Base-by-base conservation (phyloP, 2,113 vertebrate species). In the Sterrhoptilus dennistouni region DNA sequence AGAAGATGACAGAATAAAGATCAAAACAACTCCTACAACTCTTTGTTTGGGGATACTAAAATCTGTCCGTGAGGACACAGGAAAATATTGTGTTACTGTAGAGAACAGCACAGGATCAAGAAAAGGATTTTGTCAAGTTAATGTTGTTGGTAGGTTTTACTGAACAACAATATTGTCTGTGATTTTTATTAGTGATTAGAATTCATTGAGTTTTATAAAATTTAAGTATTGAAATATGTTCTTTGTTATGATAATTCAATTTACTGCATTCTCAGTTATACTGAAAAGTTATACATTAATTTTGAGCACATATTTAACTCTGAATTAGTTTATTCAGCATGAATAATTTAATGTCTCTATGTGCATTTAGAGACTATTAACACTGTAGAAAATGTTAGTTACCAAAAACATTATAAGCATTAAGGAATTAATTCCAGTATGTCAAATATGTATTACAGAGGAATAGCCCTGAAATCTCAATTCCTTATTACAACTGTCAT, bases 61-160 rank as follows among this genome's bases (percentile, higher is more conserved):
- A 96, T 98, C 98, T 53, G 87, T 98, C 91, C 98, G 99, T 40
- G 97, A 97, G 56, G 99, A 99, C 96, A 99, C 99, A 31, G 99
- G 99, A 90, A 98, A 97, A 98, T 99, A 99, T 8, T 98, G 98
- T 96, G 99, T 99, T 61, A 96, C 98, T 87, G 98, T 99, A 49
- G 99, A 99, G 95, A 99, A 99, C 94, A 99, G 98, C 83, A 99
- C 98, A 50, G 99, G 99, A 68, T 98, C 98, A 94, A 98, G 99
- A 90, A 99, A 99, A 97, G 99, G 99, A 56, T 92, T 98, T 89
- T 99, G 98, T 98, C 99, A 99, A 96, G 94, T 99, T 85, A 99
- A 94, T 12, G 99, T 99, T 68, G 99, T 99, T 69, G 99, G 99
- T 99, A 98, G 45, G 99, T 97, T 93, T 89, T 75, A 83, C 42